phyloP scores from a whole-genome alignment of 1,140 invertebrate genomes.

The Leptinotarsa undecemlineata region DNA sequence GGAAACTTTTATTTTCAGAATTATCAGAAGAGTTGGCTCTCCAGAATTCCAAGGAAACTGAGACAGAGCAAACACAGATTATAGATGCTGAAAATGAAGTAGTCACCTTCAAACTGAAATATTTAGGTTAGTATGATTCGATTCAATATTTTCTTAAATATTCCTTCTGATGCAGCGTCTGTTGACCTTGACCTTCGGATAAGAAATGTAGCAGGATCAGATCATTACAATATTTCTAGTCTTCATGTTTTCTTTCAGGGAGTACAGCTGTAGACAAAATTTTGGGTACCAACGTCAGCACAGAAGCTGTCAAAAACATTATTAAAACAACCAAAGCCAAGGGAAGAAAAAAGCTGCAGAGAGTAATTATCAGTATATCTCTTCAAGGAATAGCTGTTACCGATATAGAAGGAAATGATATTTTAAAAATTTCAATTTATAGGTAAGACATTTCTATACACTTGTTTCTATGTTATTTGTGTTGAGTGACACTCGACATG shows the following conservation, averaged over 20 bases:
- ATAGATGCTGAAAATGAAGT: conserved; percentile 60
- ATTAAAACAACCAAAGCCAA: conserved; percentile 70
- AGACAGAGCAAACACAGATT: conserved; percentile 56
- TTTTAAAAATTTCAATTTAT: conserved; percentile 81
- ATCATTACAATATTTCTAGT: background rate
- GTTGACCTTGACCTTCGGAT: background rate
- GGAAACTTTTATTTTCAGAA: conserved; percentile 62
- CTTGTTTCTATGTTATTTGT: too few species aligned
- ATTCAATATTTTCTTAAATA: background rate
- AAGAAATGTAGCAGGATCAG: background rate
- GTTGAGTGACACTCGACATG: too few species aligned
- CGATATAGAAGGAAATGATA: conserved; percentile 70
- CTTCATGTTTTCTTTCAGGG: conserved; percentile 51
- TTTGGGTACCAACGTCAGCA: conserved; percentile 64
- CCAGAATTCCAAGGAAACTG: conserved; percentile 63
- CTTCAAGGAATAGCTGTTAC: conserved; percentile 74
- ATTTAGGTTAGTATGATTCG: conserved; percentile 56
- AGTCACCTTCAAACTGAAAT: conserved; percentile 72
- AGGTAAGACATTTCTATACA: conserved; percentile 59
- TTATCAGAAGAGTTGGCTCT: conserved; percentile 77
- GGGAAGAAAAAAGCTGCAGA: conserved; percentile 71
- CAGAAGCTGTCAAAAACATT: conserved; percentile 72
- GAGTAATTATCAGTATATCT: conserved; percentile 73
- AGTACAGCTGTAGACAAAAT: conserved; percentile 70
- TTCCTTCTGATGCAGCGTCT: background rate